Evolutionary conservation across 2,888 invertebrate genomes (phyloP), one percentile per base, ranked within the genome.

Genomic region (Xestobium rufovillosum): DNA sequence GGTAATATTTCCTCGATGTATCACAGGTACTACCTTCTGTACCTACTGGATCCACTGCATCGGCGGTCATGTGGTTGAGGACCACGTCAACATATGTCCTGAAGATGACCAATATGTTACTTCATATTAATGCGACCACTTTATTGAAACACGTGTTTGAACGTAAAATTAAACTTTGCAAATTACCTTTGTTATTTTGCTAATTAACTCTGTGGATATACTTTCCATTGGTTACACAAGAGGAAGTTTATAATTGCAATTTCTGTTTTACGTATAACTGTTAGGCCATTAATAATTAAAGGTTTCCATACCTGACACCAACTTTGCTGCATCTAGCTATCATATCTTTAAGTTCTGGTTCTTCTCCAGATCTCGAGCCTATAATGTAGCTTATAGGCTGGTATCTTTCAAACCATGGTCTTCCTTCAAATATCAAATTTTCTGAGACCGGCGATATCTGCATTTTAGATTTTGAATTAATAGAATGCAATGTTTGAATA

Each of bases 351-450:
- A 92, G 84, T 44, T 83, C 77, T 6, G 63, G 54, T 51, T 83
- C 82, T 42, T 75, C 76, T 23, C 91, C 91, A 15, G 87, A 87
- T 35, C 91, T 73, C 0, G 87, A 86, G 1, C 59, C 56, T 27
- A 89, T 66, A 12, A 71, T 68, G 66, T 90, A 92, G 14, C 88
- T 87, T 23, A 89, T 78, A 0, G 88, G 87, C 61, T 91, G 89
- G 60, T 91, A 90, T 12, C 90, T 69, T 59, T 91, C 89, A 78
- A 80, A 91, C 91, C 91, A 92, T 0, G 90, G 85, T 1, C 83
- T 70, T 0, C 65, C 56, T 1, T 38, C 46, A 26, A 81, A 65
- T 0, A 77, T 66, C 19, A 78, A 60, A 55, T 86, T 83, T 59
- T 87, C 88, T 49, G 74, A 79, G 0, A 79, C 74, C 4, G 87